Evolutionary conservation across 1,140 invertebrate species (phyloP), one percentile per base, ranked within the genome.

Genomic region (Neelides sp.): DNA sequence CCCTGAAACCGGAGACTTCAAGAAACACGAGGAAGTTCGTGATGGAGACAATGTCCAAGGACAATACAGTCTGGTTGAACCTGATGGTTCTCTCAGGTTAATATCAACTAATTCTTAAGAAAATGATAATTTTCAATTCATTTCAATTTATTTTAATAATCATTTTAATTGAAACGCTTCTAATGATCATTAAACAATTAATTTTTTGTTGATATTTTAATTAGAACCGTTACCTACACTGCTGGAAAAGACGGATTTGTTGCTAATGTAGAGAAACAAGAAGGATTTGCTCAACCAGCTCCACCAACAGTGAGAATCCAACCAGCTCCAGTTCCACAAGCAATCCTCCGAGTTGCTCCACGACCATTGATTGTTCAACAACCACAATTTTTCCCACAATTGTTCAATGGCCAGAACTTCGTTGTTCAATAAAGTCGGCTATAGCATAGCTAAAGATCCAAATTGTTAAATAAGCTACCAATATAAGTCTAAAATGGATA

Each of bases 221-320:
- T 73, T 24, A 68, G 74, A 57, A 73, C 70, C 27, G 73, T 76
- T 13, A 65, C 73, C 54, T 77, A 77, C 63, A 71, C 72, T 19
- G 73, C 69, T 8, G 61, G 68, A 13, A 52, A 67, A 45, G 66
- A 65, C 49, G 71, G 70, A 48, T 71, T 71, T 62, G 67, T 68
- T 48, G 70, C 69, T n/a, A 64, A 69, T 12, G 68, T 70, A 10
- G 55, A 54, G 32, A 26, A 46, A 13, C 23, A 47, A 28, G 34
- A 10, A n/a, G 50, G 50, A 39, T 52, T 24, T 27, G 43, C 43
- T 12, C n/a, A 34, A 27, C 35, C 50, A 40, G 24, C 34, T 23
- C 43, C 50, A 52, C 13, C 48, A 50, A 35, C 36, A 30, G 7
- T 30, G 28, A 51, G 17, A 24, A 32, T 8, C 22, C 12, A 30